phyloP scores from a whole-genome alignment of 2,797 vertebrate species.

The Hippocampus kuda region DNA sequence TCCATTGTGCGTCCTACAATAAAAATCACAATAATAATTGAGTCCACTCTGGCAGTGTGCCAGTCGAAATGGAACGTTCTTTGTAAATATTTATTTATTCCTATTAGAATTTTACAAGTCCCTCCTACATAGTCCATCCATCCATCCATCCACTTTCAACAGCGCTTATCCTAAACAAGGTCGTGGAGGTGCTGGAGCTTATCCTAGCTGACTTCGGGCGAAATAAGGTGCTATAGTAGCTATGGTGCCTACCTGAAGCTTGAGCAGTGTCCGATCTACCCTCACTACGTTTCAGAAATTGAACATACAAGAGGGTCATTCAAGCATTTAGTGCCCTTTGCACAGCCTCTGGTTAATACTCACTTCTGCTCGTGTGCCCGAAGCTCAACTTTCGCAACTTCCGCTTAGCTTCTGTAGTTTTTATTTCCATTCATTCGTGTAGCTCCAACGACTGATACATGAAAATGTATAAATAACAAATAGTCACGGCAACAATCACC shows the following conservation, averaged over 20 bases:
- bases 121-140: no score
- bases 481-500: neutral
- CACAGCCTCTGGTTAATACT: slow-evolving; percentile 19
- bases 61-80: no score
- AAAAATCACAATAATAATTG: no score
- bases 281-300: neutral
- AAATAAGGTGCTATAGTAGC: neutral
- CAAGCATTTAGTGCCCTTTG: slow-evolving; percentile 31
- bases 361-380: slow-evolving; percentile 15
- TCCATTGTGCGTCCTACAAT: no score
- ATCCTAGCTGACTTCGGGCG: no score
- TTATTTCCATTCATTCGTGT: neutral
- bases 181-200: no score
- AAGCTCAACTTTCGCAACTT: slow-evolving; percentile 29
- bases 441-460: fast-evolving
- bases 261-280: neutral
- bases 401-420: slow-evolving; percentile 50
- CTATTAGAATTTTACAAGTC: no score
- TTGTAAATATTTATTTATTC: no score
- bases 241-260: neutral
- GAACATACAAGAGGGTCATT: neutral
- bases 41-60: no score
- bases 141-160: no score
- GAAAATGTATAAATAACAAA: neutral
- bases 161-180: no score